phyloP scores from a whole-genome alignment of 2,888 invertebrate species.

The Nebria brevicollis region DNA sequence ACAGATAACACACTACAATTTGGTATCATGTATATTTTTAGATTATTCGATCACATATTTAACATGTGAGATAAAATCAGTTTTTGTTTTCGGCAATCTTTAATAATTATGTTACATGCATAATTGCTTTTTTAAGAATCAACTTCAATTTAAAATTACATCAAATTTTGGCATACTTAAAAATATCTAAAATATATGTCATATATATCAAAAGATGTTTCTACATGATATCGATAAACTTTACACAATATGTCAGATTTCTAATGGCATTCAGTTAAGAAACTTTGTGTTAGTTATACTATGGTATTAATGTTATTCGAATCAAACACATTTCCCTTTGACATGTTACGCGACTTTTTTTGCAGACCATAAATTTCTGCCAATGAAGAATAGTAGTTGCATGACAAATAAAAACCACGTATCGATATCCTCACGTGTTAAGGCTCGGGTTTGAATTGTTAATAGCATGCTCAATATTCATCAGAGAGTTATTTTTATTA shows the following conservation, averaged over 20 bases:
- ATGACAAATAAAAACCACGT: background rate
- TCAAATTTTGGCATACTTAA: too few species aligned
- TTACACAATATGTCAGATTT: too few species aligned
- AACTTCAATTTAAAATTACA: too few species aligned
- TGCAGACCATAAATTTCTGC: background rate
- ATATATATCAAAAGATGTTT: too few species aligned
- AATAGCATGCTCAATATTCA: background rate
- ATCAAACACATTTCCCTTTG: background rate
- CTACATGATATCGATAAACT: too few species aligned
- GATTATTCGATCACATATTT: background rate
- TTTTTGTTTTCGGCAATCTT: background rate
- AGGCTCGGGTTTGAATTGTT: background rate
- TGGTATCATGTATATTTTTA: background rate
- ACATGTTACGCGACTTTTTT: background rate
- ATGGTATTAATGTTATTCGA: too few species aligned
- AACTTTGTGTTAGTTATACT: too few species aligned
- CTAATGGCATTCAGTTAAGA: too few species aligned
- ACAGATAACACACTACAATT: conserved; percentile 11
- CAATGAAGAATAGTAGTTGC: background rate
- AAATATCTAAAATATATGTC: too few species aligned
- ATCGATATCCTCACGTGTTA: background rate
- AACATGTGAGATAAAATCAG: background rate
- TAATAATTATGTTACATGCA: background rate
- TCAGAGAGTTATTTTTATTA: background rate
- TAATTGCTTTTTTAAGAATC: too few species aligned